Evolutionary conservation across 2,797 vertebrate genomes (phyloP).

Genomic region (Phrynocephalus forsythii): DNA sequence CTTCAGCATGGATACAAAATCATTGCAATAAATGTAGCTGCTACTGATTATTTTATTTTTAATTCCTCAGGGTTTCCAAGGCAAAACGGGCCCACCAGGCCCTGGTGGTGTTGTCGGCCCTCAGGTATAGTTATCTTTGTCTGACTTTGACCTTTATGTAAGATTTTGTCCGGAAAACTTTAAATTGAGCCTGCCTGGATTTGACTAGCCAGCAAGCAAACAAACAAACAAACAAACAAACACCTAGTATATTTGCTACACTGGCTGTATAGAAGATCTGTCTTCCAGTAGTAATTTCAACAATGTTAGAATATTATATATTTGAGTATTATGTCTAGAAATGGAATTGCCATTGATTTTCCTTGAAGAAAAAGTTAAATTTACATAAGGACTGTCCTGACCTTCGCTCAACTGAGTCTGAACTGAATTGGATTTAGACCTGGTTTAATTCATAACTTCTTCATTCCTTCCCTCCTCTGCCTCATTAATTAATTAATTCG

Average conservation of each 20-base stretch:
- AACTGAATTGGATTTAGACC: no score
- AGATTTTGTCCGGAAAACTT: background rate
- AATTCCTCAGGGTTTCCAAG: slow-evolving; percentile 93
- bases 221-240: no score
- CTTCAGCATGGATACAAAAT: background rate
- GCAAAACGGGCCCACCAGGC: slow-evolving; percentile 97
- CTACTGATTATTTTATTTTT: slow-evolving; percentile 38
- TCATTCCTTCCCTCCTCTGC: no score
- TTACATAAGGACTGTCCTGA: no score
- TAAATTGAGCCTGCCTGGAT: background rate
- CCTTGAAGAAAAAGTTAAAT: background rate
- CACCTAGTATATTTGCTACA: background rate
- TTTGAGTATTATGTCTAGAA: background rate
- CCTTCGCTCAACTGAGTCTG: no score
- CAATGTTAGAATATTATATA: background rate
- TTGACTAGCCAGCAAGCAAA: background rate
- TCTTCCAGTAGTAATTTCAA: background rate
- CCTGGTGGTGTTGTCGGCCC: slow-evolving; percentile 98
- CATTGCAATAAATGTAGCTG: slow-evolving; percentile 1
- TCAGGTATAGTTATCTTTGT: slow-evolving; percentile 82
- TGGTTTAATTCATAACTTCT: no score
- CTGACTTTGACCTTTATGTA: background rate
- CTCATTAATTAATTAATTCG: no score
- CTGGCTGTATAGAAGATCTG: background rate
- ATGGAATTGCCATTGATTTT: background rate